Conservation (phyloP, 2,797 vertebrate genomes). For the Tarsius wallacei region DNA sequence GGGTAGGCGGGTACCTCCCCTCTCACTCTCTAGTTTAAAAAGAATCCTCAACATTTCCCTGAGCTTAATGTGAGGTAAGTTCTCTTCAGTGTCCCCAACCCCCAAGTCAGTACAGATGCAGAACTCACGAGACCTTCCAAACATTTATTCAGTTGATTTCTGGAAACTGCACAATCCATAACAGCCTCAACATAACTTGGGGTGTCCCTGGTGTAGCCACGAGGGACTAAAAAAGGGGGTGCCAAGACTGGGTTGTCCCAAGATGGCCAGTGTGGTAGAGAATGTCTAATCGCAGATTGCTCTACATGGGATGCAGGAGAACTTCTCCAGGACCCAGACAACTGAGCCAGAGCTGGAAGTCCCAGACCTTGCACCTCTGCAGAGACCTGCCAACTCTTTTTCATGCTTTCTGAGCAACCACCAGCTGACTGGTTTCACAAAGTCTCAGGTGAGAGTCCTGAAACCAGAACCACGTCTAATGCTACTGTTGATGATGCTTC, state of each 20-base stretch:
- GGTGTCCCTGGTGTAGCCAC: background rate
- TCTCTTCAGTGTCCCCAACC: background rate
- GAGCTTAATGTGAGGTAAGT: background rate
- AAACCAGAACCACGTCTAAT: background rate
- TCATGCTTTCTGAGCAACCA: background rate
- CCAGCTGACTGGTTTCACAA: background rate
- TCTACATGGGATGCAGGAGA: background rate
- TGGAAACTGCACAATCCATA: background rate
- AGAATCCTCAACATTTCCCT: background rate
- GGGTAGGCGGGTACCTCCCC: background rate
- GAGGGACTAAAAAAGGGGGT: background rate
- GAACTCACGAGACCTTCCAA: background rate
- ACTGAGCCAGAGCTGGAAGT: background rate
- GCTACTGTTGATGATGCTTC: background rate
- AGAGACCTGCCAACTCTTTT: background rate
- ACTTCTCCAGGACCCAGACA: background rate
- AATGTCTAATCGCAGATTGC: background rate
- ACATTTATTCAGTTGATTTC: constrained; percentile 48
- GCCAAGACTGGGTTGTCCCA: background rate
- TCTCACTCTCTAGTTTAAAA: background rate
- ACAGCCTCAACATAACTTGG: background rate
- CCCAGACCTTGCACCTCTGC: background rate
- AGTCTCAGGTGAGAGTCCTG: background rate
- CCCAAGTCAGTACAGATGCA: background rate
- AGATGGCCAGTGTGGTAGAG: background rate